Percentiles rank a stretch among this genome's conserved stretches.
Evolutionary conservation across 2,888 invertebrate genomes (phyloP).

Genomic region (Drosophila monieri): DNA sequence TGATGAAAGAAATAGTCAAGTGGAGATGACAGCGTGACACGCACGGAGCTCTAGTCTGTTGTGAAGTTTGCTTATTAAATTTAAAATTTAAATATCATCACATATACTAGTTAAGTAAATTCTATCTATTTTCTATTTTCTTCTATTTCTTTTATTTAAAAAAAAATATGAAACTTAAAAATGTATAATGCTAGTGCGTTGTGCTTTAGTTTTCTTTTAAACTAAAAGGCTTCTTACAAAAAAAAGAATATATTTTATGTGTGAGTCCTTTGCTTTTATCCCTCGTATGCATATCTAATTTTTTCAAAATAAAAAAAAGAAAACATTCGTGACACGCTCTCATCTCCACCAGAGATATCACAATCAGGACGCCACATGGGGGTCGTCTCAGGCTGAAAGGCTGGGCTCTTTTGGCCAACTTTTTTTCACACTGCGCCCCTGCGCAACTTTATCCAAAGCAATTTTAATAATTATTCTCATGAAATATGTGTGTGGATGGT

Average conservation of each 20-base stretch:
- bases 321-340: conserved; percentile 1
- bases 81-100: not conserved
- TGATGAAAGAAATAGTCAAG: conserved; percentile 4
- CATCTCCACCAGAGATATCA: conserved; percentile 12
- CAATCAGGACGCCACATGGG: conserved; percentile 42
- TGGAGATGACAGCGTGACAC: conserved; percentile 23
- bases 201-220: no score
- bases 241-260: no score
- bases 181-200: no score
- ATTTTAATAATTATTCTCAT: conserved; percentile 76
- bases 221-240: no score
- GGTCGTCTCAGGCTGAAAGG: conserved; percentile 40
- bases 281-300: no score
- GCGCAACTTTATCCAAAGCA: conserved; percentile 57
- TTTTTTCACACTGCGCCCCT: conserved; percentile 36
- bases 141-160: no score
- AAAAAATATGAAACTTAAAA: no score
- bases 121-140: no score
- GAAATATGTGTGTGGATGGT: conserved; percentile 53
- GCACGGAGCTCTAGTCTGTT: conserved; percentile 1
- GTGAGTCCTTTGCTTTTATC: no score
- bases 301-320: no score
- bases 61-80: not conserved
- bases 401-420: conserved; percentile 38
- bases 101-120: no score